phyloP scores from a whole-genome alignment of 92 coral and sea anemone genomes.

The Parazoanthus atlanticus region DNA sequence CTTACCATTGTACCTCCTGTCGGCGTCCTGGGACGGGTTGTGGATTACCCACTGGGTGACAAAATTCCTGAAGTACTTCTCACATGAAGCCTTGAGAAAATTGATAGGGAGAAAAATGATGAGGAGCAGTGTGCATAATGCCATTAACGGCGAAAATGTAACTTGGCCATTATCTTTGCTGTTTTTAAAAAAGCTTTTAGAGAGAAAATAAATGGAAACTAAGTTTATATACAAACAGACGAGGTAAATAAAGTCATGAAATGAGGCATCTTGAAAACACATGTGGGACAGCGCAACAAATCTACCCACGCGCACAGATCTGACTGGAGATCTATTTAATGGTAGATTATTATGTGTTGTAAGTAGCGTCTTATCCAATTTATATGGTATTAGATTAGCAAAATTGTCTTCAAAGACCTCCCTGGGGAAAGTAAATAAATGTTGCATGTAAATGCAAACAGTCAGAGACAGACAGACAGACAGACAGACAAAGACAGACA shows the following conservation, averaged over 20 bases:
- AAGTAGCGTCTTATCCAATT: too few relatives aligned
- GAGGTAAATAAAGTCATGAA: not conserved
- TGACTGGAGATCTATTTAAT: not conserved
- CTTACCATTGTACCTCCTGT: constrained; percentile 85
- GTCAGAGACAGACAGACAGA: not conserved
- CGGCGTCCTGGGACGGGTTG: constrained; percentile 75
- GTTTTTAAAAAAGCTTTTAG: not conserved
- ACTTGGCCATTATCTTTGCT: not conserved
- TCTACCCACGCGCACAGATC: not conserved
- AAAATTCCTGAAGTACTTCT: constrained; percentile 90
- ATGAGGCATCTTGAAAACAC: not conserved
- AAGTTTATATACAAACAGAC: not conserved
- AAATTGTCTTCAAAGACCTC: too few relatives aligned
- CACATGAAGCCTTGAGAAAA: constrained; percentile 77
- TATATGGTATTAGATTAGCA: too few relatives aligned
- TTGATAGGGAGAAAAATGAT: not conserved
- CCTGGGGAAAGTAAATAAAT: too few relatives aligned
- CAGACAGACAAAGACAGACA: not conserved
- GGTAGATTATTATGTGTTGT: too few relatives aligned
- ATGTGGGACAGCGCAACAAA: not conserved
- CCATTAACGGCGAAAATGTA: not conserved
- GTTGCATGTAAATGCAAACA: too few relatives aligned
- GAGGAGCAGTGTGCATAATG: not conserved
- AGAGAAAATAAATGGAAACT: not conserved
- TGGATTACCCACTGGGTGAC: constrained; percentile 88